Conservation (phyloP, 2,113 vertebrate species). For the Octodon degus region DNA sequence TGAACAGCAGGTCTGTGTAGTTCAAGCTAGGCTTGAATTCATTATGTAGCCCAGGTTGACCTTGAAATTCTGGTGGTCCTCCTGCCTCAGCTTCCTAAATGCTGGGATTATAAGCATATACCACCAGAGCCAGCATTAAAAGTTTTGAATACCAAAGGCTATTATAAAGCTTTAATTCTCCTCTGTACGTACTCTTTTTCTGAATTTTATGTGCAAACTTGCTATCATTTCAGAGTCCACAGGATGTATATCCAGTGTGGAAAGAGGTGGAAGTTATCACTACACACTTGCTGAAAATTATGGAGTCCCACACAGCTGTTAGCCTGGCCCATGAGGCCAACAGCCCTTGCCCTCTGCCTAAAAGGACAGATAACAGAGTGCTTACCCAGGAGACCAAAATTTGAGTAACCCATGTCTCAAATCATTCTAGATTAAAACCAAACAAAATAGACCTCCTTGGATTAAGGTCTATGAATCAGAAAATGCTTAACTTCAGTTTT, state of each 20-base stretch:
- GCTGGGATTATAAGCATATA: no score
- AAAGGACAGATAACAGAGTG: neutral
- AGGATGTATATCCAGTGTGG: neutral
- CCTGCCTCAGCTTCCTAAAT: no score
- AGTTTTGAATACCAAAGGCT: neutral
- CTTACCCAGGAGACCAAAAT: neutral
- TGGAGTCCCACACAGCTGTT: neutral
- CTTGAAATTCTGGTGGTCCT: no score
- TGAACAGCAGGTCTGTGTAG: no score
- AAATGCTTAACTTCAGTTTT: conserved; percentile 27
- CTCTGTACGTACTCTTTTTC: neutral
- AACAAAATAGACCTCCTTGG: neutral
- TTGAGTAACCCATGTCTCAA: neutral
- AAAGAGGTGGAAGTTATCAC: neutral
- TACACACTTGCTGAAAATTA: neutral
- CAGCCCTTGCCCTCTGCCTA: neutral
- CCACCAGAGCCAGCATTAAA: neutral
- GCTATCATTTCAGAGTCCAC: neutral
- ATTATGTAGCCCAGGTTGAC: no score
- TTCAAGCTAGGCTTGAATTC: no score
- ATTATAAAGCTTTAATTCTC: neutral
- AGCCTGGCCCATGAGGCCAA: neutral
- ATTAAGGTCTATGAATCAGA: neutral
- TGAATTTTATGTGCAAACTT: conserved; percentile 16
- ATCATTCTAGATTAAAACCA: neutral